Evolutionary conservation across 1,140 invertebrate genomes (phyloP).

Genomic region (Adelges cooleyi): DNA sequence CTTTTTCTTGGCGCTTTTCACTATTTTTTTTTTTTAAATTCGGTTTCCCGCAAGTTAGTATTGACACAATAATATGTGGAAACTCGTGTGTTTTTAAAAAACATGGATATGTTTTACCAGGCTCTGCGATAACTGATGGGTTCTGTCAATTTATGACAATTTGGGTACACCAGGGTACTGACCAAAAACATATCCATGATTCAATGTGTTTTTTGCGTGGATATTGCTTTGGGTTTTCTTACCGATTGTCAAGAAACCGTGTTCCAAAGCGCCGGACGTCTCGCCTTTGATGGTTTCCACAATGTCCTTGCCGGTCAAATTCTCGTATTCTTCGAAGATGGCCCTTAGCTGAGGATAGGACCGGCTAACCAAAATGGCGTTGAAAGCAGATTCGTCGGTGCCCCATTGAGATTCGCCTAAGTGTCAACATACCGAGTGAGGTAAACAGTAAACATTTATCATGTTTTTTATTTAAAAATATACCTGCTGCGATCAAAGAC

Average conservation of each 20-base stretch:
- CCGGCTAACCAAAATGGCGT: slow-evolving; percentile 47
- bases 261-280: slow-evolving; percentile 73
- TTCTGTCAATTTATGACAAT: no score
- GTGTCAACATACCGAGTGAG: no score
- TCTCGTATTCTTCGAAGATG: slow-evolving; percentile 67
- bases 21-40: slow-evolving; percentile 40
- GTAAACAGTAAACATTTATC: not conserved
- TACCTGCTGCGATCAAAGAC: slow-evolving; percentile 45
- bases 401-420: slow-evolving; percentile 46
- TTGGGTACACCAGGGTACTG: no score
- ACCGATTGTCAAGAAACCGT: slow-evolving; percentile 78
- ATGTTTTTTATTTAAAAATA: not conserved
- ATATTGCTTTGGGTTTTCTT: slow-evolving; percentile 32
- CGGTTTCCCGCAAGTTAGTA: no score
- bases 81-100: no score
- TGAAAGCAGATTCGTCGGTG: slow-evolving; percentile 60
- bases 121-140: no score
- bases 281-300: slow-evolving; percentile 78
- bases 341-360: slow-evolving; percentile 50
- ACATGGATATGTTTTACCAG: no score
- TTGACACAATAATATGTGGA: no score
- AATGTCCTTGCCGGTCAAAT: slow-evolving; percentile 62
- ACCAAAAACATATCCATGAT: no score
- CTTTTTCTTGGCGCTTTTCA: slow-evolving; percentile 70
- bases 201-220: no score